Conservation (phyloP, 2,113 vertebrate species). For the Dipodomys stephensi region DNA sequence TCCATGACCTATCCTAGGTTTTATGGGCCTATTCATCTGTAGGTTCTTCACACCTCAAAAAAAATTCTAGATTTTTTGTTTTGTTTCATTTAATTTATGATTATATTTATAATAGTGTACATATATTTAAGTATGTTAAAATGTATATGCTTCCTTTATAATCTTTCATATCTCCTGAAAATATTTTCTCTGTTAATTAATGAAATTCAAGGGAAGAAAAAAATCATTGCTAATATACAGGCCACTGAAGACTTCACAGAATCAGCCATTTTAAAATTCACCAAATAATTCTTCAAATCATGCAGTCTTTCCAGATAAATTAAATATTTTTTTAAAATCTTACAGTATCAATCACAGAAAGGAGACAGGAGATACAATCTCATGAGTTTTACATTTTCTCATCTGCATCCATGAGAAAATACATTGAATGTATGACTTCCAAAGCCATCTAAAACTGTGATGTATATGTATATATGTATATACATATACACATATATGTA, state of each 20-base stretch:
- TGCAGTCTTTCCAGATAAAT: constrained; percentile 18
- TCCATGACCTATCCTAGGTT: not conserved
- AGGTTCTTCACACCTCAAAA: not conserved
- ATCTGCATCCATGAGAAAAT: not conserved
- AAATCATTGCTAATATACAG: constrained; percentile 8
- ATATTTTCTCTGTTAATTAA: constrained; percentile 15
- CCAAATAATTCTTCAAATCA: not conserved
- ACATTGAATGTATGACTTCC: not conserved
- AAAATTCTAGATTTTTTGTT: not conserved
- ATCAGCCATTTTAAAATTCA: not conserved
- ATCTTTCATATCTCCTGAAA: constrained; percentile 28
- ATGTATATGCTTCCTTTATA: not conserved
- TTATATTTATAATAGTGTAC: not conserved
- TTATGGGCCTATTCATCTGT: not conserved
- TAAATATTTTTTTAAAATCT: not conserved
- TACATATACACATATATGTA: no score
- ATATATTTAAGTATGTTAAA: not conserved
- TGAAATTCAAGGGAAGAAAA: not conserved
- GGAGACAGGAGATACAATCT: no score
- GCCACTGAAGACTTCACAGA: not conserved
- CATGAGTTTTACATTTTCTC: not conserved
- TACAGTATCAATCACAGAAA: not conserved
- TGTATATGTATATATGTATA: no score
- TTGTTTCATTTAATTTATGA: not conserved
- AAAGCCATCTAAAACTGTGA: not conserved